Percentiles rank a stretch among this genome's conserved stretches.
phyloP scores from a whole-genome alignment of 2,888 invertebrate species.

The Cheilosia vernalis region DNA sequence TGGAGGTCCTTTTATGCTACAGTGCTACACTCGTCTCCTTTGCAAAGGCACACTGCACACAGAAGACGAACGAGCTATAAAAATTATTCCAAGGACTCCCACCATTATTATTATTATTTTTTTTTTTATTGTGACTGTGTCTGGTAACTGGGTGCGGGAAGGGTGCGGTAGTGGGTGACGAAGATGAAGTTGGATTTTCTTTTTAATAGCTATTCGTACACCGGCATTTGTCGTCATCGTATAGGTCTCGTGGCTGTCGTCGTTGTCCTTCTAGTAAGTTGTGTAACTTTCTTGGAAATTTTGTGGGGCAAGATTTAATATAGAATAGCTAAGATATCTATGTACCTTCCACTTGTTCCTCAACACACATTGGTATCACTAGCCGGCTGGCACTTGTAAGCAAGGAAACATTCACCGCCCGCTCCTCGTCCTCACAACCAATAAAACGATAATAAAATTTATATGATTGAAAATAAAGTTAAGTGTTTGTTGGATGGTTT shows the following conservation, averaged over 20 bases:
- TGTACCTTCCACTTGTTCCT: conserved; percentile 15
- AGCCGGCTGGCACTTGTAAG: conserved; percentile 56
- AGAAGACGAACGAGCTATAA: conserved; percentile 72
- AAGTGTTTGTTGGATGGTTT: conserved; percentile 78
- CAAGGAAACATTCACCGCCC: conserved; percentile 13
- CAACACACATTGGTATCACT: conserved; percentile 50
- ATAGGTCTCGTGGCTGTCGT: conserved; percentile 11
- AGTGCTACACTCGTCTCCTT: conserved; percentile 28
- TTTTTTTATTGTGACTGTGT: conserved; percentile 47
- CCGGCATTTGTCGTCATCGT: conserved; percentile 63
- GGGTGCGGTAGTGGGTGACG: conserved; percentile 16
- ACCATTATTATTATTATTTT: conserved; percentile 19
- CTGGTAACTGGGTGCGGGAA: conserved; percentile 6
- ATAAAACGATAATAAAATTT: conserved; percentile 79
- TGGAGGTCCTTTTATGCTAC: conserved; percentile 44
- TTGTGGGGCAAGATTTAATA: conserved; percentile 68
- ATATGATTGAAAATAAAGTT: conserved; percentile 79
- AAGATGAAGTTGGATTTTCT: conserved; percentile 68
- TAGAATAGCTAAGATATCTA: conserved; percentile 32
- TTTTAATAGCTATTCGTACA: conserved; percentile 66
- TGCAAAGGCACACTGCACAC: conserved; percentile 54
- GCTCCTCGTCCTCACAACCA: conserved; percentile 65
- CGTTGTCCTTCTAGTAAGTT: conserved; percentile 39
- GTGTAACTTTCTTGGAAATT: conserved; percentile 62
- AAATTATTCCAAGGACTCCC: conserved; percentile 70